These are phyloP conservation scores for Eurytoma adleriae DNA, from an alignment of 2,888 invertebrate genomes.

Conservation along the genomic window DNA sequence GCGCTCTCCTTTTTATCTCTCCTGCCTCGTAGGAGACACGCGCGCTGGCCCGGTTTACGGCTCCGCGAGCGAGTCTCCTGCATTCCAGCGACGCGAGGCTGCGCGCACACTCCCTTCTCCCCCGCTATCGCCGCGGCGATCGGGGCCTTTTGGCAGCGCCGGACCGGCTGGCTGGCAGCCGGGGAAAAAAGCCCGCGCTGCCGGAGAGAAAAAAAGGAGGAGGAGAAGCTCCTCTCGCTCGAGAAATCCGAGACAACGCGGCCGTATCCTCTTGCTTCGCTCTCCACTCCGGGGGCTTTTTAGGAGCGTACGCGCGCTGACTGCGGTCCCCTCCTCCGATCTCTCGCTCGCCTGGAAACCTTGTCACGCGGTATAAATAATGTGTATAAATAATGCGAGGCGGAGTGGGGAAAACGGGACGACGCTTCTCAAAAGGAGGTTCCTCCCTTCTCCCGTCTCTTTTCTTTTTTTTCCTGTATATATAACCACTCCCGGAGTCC, in stretches of 20 bases:
- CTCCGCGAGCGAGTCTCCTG: constrained; percentile 28
- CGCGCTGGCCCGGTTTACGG: constrained; percentile 29
- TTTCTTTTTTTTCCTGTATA: not conserved
- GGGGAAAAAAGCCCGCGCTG: not conserved
- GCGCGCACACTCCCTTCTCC: no score
- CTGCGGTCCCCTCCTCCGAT: not conserved
- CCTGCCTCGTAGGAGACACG: not conserved
- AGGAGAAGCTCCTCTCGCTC: not conserved
- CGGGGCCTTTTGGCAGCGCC: constrained; percentile 47
- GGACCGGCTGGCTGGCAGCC: constrained; percentile 19
- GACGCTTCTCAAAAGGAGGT: constrained; percentile 28
- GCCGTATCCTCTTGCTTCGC: not conserved
- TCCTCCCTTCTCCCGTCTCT: not conserved
- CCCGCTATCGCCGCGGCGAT: constrained; percentile 6
- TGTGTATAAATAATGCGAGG: constrained; percentile 54
- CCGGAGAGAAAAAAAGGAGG: constrained; percentile 7
- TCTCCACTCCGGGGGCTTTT: constrained; percentile 40
- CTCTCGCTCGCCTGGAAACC: constrained; percentile 41
- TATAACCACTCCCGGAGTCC: no score
- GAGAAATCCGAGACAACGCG: constrained; percentile 51
- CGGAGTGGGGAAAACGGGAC: not conserved
- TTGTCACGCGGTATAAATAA: constrained; percentile 55
- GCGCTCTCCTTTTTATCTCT: constrained; percentile 42
- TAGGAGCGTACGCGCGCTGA: constrained; percentile 11
- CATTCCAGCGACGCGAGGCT: no score